Conservation (phyloP, 2,888 invertebrate species). For the Apotomis betuletana region DNA sequence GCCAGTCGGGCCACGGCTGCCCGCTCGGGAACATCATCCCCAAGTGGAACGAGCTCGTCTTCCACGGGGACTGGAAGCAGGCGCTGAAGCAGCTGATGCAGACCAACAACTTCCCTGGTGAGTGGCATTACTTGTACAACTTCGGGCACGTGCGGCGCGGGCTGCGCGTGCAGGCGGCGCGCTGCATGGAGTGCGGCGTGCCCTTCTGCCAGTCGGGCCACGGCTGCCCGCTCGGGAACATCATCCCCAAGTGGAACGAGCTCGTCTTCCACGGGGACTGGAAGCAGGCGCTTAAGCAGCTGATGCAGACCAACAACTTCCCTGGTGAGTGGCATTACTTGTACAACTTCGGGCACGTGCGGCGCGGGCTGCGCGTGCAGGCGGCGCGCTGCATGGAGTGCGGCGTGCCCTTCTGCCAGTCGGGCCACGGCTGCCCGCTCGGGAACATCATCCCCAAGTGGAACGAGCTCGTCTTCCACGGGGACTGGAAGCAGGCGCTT, state of each 20-base stretch:
- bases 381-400: slow-evolving; percentile 99
- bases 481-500: slow-evolving; percentile 97
- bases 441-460: slow-evolving; percentile 99
- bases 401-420: slow-evolving; percentile 99
- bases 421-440: slow-evolving; percentile 89
- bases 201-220: slow-evolving; percentile 95
- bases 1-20: slow-evolving; percentile 90
- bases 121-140: slow-evolving; percentile 89
- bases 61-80: slow-evolving; percentile 96
- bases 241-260: slow-evolving; percentile 99
- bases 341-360: no score
- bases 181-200: slow-evolving; percentile 99
- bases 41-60: slow-evolving; percentile 99
- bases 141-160: slow-evolving; percentile 93
- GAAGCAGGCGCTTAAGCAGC: slow-evolving; percentile 95
- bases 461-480: slow-evolving; percentile 98
- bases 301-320: slow-evolving; percentile 99
- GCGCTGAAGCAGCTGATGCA: slow-evolving; percentile 96
- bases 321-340: no score
- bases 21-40: slow-evolving; percentile 99
- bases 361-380: slow-evolving; percentile 94
- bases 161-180: slow-evolving; percentile 94
- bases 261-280: slow-evolving; percentile 97
- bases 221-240: slow-evolving; percentile 96
- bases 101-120: slow-evolving; percentile 94